These are phyloP conservation scores for Engystomops pustulosus DNA, from an alignment of 2,113 vertebrate genomes.

Conservation along the genomic window DNA sequence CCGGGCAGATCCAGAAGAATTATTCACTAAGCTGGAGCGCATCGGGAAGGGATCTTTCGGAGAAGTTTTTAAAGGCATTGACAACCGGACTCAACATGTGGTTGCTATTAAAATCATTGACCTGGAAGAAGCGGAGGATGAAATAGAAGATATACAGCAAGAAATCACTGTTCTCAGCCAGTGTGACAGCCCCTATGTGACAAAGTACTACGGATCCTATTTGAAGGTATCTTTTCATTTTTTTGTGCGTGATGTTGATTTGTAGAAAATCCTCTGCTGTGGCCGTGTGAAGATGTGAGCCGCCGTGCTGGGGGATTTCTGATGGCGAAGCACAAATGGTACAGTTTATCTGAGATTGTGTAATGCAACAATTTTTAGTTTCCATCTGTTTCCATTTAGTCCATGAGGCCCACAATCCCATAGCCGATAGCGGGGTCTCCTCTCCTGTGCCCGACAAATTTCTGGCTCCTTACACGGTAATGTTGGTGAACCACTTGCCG, in stretches of 20 bases:
- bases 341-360: neutral
- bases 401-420: neutral
- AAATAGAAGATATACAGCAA: conserved; percentile 96
- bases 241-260: no score
- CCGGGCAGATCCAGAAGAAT: conserved; percentile 87
- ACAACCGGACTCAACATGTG: conserved; percentile 87
- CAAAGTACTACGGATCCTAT: conserved; percentile 93
- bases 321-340: neutral
- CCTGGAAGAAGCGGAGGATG: conserved; percentile 93
- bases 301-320: neutral
- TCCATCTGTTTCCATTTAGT: conserved; percentile 27
- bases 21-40: conserved; percentile 91
- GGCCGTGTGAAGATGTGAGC: neutral
- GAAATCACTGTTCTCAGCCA: conserved; percentile 95
- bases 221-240: conserved; percentile 88
- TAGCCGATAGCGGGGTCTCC: neutral
- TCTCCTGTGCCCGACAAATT: neutral
- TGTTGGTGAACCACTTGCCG: neutral
- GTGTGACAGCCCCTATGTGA: conserved; percentile 92
- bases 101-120: conserved; percentile 96
- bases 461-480: neutral
- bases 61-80: conserved; percentile 94
- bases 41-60: conserved; percentile 95
- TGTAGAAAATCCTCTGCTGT: no score
- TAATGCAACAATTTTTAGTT: neutral